phyloP scores from a whole-genome alignment of 2,113 vertebrate species.

The Prinia subflava region DNA sequence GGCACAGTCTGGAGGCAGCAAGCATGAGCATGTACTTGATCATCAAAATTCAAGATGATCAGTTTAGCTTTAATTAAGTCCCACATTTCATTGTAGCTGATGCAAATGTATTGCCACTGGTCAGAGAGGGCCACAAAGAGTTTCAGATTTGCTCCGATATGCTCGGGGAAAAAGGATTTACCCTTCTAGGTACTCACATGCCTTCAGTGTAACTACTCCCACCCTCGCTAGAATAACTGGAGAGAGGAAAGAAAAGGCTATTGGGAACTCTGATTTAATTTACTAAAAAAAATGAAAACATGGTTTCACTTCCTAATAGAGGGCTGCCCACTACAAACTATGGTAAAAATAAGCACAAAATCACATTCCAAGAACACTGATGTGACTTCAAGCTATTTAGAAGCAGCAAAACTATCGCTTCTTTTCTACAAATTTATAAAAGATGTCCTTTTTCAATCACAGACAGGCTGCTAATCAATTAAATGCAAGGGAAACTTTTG shows the following conservation, averaged over 20 bases:
- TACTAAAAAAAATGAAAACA: not conserved
- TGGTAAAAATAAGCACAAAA: not conserved
- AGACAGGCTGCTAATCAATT: not conserved
- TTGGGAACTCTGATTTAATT: not conserved
- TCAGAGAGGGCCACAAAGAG: not conserved
- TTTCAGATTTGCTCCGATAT: not conserved
- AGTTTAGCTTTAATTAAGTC: not conserved
- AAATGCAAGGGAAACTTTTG: not conserved
- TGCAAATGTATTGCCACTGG: not conserved
- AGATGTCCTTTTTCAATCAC: not conserved
- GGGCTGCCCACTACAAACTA: not conserved
- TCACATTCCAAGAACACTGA: not conserved
- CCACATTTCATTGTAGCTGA: not conserved
- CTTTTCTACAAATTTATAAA: not conserved
- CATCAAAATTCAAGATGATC: not conserved
- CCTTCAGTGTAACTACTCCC: not conserved
- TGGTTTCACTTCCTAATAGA: not conserved
- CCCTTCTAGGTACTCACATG: not conserved
- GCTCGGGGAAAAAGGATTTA: not conserved
- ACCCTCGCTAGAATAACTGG: not conserved
- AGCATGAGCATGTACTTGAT: not conserved
- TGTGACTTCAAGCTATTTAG: not conserved
- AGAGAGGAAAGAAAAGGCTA: not conserved
- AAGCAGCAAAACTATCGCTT: not conserved
- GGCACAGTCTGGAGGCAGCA: not conserved